Evolutionary conservation across 1,140 invertebrate genomes (phyloP).

Genomic region (Neotoxoptera formosana): DNA sequence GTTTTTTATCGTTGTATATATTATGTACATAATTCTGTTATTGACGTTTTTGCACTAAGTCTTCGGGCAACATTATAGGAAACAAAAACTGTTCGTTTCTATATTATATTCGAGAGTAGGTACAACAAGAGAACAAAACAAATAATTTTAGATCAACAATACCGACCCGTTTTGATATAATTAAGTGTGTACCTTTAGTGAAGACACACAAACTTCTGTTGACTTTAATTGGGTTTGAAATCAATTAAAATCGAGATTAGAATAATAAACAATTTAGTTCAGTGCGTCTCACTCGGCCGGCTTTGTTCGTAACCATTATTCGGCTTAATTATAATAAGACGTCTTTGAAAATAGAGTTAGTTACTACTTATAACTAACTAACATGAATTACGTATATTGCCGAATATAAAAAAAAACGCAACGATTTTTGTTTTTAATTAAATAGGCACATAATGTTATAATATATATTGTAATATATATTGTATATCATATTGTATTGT

Average conservation of each 20-base stretch:
- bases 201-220: neutral
- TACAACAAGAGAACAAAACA: neutral
- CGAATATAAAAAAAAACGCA: neutral
- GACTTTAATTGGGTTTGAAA: constrained; percentile 2
- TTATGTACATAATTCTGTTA: neutral
- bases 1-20: neutral
- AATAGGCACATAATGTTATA: neutral
- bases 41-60: neutral
- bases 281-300: neutral
- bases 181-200: neutral
- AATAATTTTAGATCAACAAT: constrained; percentile 13
- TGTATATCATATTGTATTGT: neutral
- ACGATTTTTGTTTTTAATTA: neutral
- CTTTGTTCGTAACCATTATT: neutral
- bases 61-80: neutral
- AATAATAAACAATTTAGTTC: constrained; percentile 13
- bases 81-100: neutral
- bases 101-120: too few species aligned
- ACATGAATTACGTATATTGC: neutral
- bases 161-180: neutral
- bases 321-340: neutral
- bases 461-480: too few species aligned
- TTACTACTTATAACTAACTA: neutral
- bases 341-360: neutral
- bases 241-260: constrained; percentile 24